Conservation (phyloP, 2,113 vertebrate genomes). For the Pachypanchax playfairii region DNA sequence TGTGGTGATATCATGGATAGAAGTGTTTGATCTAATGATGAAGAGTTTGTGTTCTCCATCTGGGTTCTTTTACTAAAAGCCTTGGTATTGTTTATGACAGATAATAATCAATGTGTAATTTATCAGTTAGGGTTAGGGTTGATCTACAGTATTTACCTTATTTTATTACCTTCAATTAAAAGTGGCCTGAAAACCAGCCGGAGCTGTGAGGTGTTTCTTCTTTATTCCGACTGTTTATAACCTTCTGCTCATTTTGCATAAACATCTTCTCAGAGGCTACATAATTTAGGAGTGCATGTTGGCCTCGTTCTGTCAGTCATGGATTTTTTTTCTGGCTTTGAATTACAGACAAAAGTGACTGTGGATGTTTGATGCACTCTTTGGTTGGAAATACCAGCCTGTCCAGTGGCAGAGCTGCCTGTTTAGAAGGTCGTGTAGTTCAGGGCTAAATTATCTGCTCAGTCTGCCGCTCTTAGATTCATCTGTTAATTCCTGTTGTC, state of each 20-base stretch:
- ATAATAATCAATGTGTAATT: too few species aligned
- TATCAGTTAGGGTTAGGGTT: too few species aligned
- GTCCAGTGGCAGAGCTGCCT: conserved; percentile 12
- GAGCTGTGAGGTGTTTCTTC: not conserved
- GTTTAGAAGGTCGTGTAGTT: conserved; percentile 17
- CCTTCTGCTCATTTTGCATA: conserved; percentile 28
- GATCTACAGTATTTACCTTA: conserved; percentile 30
- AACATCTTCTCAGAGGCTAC: conserved; percentile 45
- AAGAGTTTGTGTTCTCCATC: conserved; percentile 55
- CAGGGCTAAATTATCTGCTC: too few species aligned
- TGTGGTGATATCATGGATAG: conserved; percentile 63
- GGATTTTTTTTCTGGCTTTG: conserved; percentile 37
- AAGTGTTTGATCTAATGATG: conserved; percentile 48
- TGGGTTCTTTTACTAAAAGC: conserved; percentile 50
- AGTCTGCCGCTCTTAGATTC: too few species aligned
- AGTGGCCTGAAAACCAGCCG: conserved; percentile 2
- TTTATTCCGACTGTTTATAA: conserved; percentile 14
- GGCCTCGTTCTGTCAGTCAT: conserved; percentile 72
- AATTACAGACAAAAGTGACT: conserved; percentile 45
- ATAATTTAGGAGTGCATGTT: conserved; percentile 51
- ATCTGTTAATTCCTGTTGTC: too few species aligned
- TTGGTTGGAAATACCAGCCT: conserved; percentile 21
- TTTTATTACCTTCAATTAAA: conserved; percentile 24
- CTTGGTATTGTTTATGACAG: too few species aligned
- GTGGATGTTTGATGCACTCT: conserved; percentile 33